Percentiles rank a stretch among this genome's conserved stretches.
Evolutionary conservation across 2,888 invertebrate species (phyloP).

Genomic region (Spodoptera littoralis): DNA sequence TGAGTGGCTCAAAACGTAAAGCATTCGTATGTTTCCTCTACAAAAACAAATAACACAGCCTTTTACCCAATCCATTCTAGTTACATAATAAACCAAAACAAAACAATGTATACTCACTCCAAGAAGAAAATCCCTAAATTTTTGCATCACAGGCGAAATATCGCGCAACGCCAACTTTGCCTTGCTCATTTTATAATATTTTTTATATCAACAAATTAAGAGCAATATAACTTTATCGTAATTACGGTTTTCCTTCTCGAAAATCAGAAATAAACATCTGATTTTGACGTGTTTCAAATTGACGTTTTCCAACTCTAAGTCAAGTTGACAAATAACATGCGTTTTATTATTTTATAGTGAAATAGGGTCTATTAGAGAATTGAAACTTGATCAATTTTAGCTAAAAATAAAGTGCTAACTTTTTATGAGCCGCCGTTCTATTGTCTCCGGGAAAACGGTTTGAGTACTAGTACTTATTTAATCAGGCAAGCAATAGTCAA

Average conservation of each 20-base stretch:
- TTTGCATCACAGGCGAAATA: conserved; percentile 90
- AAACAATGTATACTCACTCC: conserved; percentile 85
- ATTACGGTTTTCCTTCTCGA: conserved; percentile 11
- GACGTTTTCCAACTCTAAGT: conserved; percentile 3
- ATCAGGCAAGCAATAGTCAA: too few relatives aligned
- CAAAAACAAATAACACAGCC: conserved; percentile 46
- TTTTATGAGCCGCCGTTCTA: too few relatives aligned
- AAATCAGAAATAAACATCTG: conserved; percentile 47
- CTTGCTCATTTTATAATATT: conserved; percentile 73
- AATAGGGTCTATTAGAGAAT: too few relatives aligned
- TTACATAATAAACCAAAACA: conserved; percentile 69
- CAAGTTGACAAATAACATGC: conserved; percentile 10
- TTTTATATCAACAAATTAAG: background rate
- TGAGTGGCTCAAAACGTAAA: conserved; percentile 90
- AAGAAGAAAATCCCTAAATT: conserved; percentile 90
- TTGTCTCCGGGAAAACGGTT: too few relatives aligned
- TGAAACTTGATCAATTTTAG: too few relatives aligned
- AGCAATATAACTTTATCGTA: conserved; percentile 11
- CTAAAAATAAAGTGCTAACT: too few relatives aligned
- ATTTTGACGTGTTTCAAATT: conserved; percentile 39
- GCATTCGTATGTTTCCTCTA: conserved; percentile 90
- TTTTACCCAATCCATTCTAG: conserved; percentile 25
- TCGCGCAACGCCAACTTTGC: conserved; percentile 89
- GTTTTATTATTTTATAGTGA: conserved; percentile 9
- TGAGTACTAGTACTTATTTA: too few relatives aligned